Base-by-base conservation (phyloP, 1,140 invertebrate genomes). In the Drosophila busckii region DNA sequence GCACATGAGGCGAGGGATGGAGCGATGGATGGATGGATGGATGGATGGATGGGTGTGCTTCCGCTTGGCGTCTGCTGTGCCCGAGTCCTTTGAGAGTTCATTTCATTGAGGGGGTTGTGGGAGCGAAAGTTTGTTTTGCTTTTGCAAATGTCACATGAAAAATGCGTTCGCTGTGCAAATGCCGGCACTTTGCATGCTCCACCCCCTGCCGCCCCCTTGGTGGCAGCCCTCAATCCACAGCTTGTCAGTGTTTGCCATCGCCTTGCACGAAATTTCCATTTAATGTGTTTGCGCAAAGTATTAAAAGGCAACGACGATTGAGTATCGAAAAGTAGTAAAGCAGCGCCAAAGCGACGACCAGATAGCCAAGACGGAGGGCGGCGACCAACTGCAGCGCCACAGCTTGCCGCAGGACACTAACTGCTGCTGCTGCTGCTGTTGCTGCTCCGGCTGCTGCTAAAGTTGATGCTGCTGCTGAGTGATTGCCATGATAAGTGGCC, bases 401-500 rank as follows among this genome's bases (percentile, higher is more conserved):
- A n/a, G n/a, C n/a, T n/a, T 28, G 37, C 20, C 37, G 28, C 15
- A 19, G 32, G 46, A 23, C 45, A 58, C 50, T 63, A 56, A 42
- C 38, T 26, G 32, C 9, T 26, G 31, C 25, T 40, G 41, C 25
- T 28, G 34, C 13, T 38, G 59, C 66, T 41, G 15, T 29, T 19
- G 44, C 34, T 66, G 66, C 54, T 64, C 32, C 28, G 45, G 48
- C 54, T 58, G 64, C 35, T 42, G 63, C 49, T 44, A 60, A 50
- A 61, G 63, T 46, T 42, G 68, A 71, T 78, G 62, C 46, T 38
- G 55, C 62, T 67, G 60, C 69, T 80, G 75, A 80, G 75, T 80
- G 75, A 80, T 80, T 80, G 75, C 75, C 75, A 80, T 80, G 75
- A 82, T 80, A 80, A 80, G 75, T 80, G 75, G 75, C 75, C 75